Percentiles rank a stretch among this genome's conserved stretches.
These are phyloP conservation scores for Sarcophaga variegata DNA, from an alignment of 2,888 invertebrate species.

Conservation along the genomic window DNA sequence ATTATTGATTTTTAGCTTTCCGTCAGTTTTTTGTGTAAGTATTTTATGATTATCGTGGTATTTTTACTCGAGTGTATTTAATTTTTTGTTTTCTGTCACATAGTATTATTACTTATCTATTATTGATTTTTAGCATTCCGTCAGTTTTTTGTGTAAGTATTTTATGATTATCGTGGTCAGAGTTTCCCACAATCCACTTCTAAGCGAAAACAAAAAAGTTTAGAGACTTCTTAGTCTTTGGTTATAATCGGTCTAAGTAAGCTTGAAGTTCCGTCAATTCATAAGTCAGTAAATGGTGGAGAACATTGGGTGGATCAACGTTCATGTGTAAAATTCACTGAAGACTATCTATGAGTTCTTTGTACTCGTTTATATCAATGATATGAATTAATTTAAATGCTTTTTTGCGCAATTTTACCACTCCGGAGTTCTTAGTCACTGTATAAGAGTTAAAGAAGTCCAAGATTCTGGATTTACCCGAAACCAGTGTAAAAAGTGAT, in stretches of 20 bases:
- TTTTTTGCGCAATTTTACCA: slow-evolving; percentile 19
- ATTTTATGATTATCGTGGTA: no score
- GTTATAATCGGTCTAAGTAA: background rate
- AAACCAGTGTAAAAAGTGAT: background rate
- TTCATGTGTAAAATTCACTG: background rate
- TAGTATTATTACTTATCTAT: no score
- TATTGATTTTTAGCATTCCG: no score
- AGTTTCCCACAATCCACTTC: background rate
- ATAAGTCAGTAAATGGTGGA: background rate
- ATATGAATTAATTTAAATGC: slow-evolving; percentile 46
- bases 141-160: no score
- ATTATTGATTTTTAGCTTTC: no score
- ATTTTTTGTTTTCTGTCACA: no score
- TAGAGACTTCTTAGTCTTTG: background rate
- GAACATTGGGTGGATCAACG: background rate
- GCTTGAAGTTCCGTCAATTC: background rate
- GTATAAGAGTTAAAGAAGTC: slow-evolving; percentile 32
- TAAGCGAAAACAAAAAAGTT: background rate
- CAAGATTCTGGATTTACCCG: slow-evolving; percentile 31
- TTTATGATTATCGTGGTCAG: background rate
- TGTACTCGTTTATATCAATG: slow-evolving; percentile 4
- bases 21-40: no score
- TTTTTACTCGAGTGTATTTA: no score
- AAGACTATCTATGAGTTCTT: background rate
- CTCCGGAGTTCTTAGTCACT: background rate